Conservation (phyloP, 1,140 invertebrate species). For the Drosophila mojavensis region DNA sequence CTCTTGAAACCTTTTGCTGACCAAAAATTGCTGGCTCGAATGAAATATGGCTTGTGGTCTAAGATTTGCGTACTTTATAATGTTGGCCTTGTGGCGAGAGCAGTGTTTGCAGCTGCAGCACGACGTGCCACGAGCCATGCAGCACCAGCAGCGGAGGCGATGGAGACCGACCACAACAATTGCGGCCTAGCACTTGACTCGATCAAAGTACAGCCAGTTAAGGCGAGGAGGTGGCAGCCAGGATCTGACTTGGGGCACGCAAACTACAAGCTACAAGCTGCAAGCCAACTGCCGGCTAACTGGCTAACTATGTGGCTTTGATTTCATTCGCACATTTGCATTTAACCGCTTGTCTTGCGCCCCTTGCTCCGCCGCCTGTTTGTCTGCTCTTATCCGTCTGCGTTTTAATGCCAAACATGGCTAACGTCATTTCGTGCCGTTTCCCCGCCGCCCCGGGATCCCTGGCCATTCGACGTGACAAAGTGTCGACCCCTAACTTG, state of each 20-base stretch:
- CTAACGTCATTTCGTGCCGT: conserved; percentile 58
- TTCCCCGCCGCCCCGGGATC: conserved; percentile 23
- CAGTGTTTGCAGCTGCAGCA: conserved; percentile 38
- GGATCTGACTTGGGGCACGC: not conserved
- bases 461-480: conserved; percentile 38
- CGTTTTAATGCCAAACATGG: conserved; percentile 31
- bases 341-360: conserved; percentile 44
- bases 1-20: conserved; percentile 9
- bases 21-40: conserved; percentile 32
- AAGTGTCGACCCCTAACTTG: conserved; percentile 24
- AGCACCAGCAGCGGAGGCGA: conserved; percentile 1
- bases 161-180: conserved; percentile 58
- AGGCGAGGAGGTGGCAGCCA: not conserved
- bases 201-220: conserved; percentile 23
- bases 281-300: not conserved
- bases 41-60: conserved; percentile 48
- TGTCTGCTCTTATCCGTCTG: not conserved
- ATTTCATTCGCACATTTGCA: conserved; percentile 61
- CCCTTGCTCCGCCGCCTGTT: not conserved
- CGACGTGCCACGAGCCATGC: conserved; percentile 12
- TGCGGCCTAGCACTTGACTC: conserved; percentile 48
- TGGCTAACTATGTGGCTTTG: conserved; percentile 51
- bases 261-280: conserved; percentile 6
- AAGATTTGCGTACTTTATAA: conserved; percentile 58
- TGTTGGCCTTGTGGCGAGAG: conserved; percentile 40